Base-by-base conservation (phyloP, 1,140 invertebrate species). In the Thalassaphorura encarpata region DNA sequence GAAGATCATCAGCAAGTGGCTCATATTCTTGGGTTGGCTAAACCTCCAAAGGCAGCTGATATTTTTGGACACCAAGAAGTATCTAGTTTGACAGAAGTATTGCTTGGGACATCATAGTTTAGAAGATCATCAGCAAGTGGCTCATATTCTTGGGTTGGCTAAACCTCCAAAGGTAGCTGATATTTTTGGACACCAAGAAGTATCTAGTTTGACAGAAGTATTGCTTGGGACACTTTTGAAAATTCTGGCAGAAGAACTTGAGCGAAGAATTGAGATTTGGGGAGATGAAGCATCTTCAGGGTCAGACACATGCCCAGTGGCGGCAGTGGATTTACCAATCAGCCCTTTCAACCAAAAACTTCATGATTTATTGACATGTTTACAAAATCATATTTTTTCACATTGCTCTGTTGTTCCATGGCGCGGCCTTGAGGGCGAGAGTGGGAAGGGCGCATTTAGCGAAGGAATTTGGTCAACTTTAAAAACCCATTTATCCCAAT, bases 381-480 rank as follows among this genome's bases (percentile, higher is more conserved):
- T 82, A 19, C 80, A 82, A 63, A 79, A 78, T 66, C 80, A 82
- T 68, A 60, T 81, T 52, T 66, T 81, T 53, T 76, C 79, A 0
- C 74, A 76, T 60, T 66, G 65, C 61, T 61, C 65, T 11, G 60
- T 58, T 24, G 40, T 52, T 54, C 15, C 21, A 18, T 41, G 47
- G 16, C 40, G 21, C 24, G 40, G 3, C 18, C 26, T 39, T 11
- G 29, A 18, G 43, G 5, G 47, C 53, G 49, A 45, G 57, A 45
- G 54, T 61, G 58, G 51, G 46, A 13, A 52, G 6, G 13, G 53
- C 16, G n/a, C n/a, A n/a, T n/a, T n/a, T n/a, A n/a, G n/a, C n/a
- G n/a, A n/a, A n/a, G n/a, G n/a, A n/a, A 50, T 19, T 24, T 60
- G 45, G 33, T 28, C 52, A 8, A 60, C 56, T 11, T 31, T 52